Percentiles rank a stretch among this genome's conserved stretches.
Evolutionary conservation across 1,140 invertebrate genomes (phyloP).

Genomic region (Caerostris extrusa): DNA sequence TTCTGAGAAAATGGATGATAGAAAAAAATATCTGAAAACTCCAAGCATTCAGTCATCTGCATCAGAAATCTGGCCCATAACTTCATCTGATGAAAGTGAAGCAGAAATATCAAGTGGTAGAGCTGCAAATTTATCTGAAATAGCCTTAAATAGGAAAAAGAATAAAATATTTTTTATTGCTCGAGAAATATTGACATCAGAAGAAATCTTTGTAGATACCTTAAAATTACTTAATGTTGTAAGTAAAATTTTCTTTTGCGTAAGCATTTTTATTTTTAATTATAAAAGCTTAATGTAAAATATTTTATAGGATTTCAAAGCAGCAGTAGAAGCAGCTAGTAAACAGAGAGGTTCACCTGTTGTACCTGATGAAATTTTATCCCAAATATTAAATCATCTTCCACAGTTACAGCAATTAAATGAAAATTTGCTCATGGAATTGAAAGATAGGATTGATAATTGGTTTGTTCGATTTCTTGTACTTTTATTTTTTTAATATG

Average conservation of each 20-base stretch:
- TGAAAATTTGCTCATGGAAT: slow-evolving; percentile 86
- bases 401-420: slow-evolving; percentile 85
- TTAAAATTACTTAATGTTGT: slow-evolving; percentile 87
- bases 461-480: slow-evolving; percentile 82
- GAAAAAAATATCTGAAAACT: background rate
- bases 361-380: slow-evolving; percentile 83
- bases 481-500: too few relatives aligned
- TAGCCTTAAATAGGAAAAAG: slow-evolving; percentile 78
- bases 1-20: slow-evolving; percentile 21
- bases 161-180: slow-evolving; percentile 84
- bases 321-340: slow-evolving; percentile 83
- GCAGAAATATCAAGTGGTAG: slow-evolving; percentile 36
- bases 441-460: slow-evolving; percentile 85
- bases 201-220: slow-evolving; percentile 87
- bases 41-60: slow-evolving; percentile 66
- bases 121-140: background rate
- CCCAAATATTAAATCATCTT: slow-evolving; percentile 85
- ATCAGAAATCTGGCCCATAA: slow-evolving; percentile 77
- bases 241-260: slow-evolving; percentile 76
- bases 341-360: slow-evolving; percentile 81
- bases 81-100: slow-evolving; percentile 79
- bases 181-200: slow-evolving; percentile 87
- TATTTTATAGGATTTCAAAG: slow-evolving; percentile 84
- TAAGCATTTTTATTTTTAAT: background rate
- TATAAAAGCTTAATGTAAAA: background rate